Evolutionary conservation across 2,113 vertebrate genomes (phyloP).

Genomic region (Pao palembangensis): DNA sequence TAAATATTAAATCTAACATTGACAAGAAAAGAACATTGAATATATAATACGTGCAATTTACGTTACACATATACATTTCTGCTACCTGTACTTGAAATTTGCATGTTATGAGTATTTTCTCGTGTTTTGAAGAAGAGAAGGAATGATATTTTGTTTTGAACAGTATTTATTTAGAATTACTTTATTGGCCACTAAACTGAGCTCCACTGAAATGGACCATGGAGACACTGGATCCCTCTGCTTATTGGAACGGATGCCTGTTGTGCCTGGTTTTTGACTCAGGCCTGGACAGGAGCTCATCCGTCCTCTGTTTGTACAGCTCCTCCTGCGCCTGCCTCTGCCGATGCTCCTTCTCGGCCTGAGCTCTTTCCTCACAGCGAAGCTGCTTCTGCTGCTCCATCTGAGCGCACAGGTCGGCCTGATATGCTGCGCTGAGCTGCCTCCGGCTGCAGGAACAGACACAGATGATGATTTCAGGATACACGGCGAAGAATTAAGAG

Average conservation of each 20-base stretch:
- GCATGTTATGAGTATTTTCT: no score
- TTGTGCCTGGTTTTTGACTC: neutral
- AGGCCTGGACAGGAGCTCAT: constrained; percentile 65
- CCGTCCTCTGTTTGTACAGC: constrained; percentile 64
- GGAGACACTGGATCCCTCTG: constrained; percentile 37
- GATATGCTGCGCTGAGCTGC: constrained; percentile 61
- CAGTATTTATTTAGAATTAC: no score
- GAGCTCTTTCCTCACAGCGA: constrained; percentile 48
- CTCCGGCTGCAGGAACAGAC: constrained; percentile 61
- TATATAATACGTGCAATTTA: no score
- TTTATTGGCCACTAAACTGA: no score
- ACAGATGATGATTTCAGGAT: neutral
- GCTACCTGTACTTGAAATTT: no score
- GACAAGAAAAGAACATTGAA: no score
- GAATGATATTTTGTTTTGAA: no score
- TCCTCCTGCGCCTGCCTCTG: constrained; percentile 51
- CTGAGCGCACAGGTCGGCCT: constrained; percentile 78
- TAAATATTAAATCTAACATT: no score
- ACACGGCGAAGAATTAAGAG: neutral
- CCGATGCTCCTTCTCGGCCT: constrained; percentile 70
- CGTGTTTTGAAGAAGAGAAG: no score
- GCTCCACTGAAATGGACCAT: no score
- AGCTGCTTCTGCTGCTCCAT: constrained; percentile 64
- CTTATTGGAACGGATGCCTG: constrained; percentile 76
- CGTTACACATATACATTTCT: no score